Conservation (phyloP, 2,797 vertebrate genomes). For the Serranus cabrilla region DNA sequence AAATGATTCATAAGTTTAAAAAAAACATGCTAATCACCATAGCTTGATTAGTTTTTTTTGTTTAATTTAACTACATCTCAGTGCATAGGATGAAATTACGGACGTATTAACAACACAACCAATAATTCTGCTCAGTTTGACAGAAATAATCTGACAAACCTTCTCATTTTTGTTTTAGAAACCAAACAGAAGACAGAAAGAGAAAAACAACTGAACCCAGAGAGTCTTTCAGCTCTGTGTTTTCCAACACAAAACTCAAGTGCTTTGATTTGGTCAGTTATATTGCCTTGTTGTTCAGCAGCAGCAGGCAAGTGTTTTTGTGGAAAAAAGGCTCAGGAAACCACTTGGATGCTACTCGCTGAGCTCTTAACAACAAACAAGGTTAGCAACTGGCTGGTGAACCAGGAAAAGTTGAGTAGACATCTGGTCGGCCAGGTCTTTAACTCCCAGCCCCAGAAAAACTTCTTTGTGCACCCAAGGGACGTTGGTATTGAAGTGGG, state of each 20-base stretch:
- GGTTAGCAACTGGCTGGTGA: background rate
- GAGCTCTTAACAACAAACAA: background rate
- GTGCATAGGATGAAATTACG: too few relatives aligned
- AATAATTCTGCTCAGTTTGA: too few relatives aligned
- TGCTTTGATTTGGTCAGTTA: background rate
- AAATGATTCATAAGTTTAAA: background rate
- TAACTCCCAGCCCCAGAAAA: too few relatives aligned
- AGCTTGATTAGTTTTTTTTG: too few relatives aligned
- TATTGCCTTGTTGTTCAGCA: background rate
- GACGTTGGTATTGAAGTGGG: too few relatives aligned
- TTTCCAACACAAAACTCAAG: background rate
- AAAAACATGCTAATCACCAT: background rate
- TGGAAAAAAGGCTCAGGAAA: background rate
- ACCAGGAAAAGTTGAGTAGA: background rate
- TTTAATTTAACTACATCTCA: too few relatives aligned
- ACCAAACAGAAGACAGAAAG: background rate
- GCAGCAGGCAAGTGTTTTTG: background rate
- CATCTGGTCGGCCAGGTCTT: too few relatives aligned
- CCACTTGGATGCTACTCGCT: background rate
- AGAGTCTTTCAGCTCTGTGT: background rate
- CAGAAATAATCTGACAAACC: slow-evolving; percentile 7
- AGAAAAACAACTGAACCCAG: background rate
- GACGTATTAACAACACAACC: too few relatives aligned
- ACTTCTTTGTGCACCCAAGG: too few relatives aligned
- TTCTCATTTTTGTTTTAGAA: background rate